A percentile compares a stretch with the other conserved stretches of the same genome.
Evolutionary conservation across 2,888 invertebrate species (phyloP).

Genomic region (Stenodera caucasica): DNA sequence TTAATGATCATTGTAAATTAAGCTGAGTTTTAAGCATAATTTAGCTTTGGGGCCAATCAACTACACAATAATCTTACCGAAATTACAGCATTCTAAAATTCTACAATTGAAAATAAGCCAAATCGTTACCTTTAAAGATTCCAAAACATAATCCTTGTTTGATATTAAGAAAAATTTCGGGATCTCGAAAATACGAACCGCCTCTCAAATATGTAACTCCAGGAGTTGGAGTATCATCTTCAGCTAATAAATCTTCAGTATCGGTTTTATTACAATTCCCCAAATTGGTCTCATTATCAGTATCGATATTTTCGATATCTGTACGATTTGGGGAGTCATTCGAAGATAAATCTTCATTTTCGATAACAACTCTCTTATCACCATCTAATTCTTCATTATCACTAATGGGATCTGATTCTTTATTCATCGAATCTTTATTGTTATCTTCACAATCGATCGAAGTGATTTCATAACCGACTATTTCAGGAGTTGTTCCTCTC

Average conservation of each 20-base stretch:
- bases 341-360: conserved; percentile 54
- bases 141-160: conserved; percentile 27
- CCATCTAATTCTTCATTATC: conserved; percentile 47
- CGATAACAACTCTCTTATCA: conserved; percentile 36
- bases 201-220: neutral
- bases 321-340: conserved; percentile 41
- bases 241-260: conserved; percentile 57
- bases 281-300: conserved; percentile 48
- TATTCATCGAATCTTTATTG: neutral
- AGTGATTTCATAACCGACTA: conserved; percentile 31
- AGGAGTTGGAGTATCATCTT: conserved; percentile 23
- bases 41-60: neutral
- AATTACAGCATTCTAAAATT: neutral
- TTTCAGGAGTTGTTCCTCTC: conserved; percentile 34
- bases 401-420: conserved; percentile 30
- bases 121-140: conserved; percentile 30
- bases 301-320: conserved; percentile 54
- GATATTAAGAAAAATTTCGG: conserved; percentile 22
- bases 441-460: conserved; percentile 12
- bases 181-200: neutral
- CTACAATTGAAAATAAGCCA: neutral
- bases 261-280: conserved; percentile 53
- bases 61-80: conserved; percentile 7
- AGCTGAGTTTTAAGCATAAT: neutral
- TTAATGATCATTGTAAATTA: neutral